These are phyloP conservation scores for Danionella dracula DNA, from an alignment of 2,797 vertebrate species.

Conservation along the genomic window DNA sequence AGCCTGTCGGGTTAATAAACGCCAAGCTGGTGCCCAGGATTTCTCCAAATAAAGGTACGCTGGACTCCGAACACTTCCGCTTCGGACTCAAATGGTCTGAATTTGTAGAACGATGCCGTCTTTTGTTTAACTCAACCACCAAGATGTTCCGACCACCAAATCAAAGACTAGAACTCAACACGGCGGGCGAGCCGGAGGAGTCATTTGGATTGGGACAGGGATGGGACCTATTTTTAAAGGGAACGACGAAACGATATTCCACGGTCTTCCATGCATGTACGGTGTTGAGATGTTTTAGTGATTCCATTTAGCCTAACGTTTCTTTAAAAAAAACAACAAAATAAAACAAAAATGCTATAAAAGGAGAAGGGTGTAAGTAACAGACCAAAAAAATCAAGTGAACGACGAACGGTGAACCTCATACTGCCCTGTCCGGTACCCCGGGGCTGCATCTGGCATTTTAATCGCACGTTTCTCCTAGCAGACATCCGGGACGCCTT, in stretches of 20 bases:
- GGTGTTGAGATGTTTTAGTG: conserved; percentile 66
- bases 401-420: conserved; percentile 6
- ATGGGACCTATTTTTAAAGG: conserved; percentile 45
- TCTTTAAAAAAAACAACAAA: conserved; percentile 44
- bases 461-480: conserved; percentile 16
- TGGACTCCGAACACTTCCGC: too few relatives aligned
- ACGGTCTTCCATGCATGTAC: conserved; percentile 79
- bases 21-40: conserved; percentile 5
- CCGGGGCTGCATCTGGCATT: conserved; percentile 49
- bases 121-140: conserved; percentile 52
- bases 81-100: not conserved
- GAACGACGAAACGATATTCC: conserved; percentile 63
- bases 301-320: conserved; percentile 63
- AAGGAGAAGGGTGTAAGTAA: conserved; percentile 62
- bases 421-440: conserved; percentile 53
- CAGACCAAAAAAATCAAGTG: conserved; percentile 72
- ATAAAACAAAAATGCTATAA: conserved; percentile 8
- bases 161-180: conserved; percentile 52
- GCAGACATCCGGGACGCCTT: not conserved
- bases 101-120: not conserved
- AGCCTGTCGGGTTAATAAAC: not conserved
- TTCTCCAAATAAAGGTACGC: conserved; percentile 10
- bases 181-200: conserved; percentile 51
- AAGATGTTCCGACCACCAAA: conserved; percentile 75
- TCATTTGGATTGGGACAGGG: conserved; percentile 34